Evolutionary conservation across 2,113 vertebrate species (phyloP), one percentile per base, ranked within the genome.

Genomic region (Phaetusa simplex): DNA sequence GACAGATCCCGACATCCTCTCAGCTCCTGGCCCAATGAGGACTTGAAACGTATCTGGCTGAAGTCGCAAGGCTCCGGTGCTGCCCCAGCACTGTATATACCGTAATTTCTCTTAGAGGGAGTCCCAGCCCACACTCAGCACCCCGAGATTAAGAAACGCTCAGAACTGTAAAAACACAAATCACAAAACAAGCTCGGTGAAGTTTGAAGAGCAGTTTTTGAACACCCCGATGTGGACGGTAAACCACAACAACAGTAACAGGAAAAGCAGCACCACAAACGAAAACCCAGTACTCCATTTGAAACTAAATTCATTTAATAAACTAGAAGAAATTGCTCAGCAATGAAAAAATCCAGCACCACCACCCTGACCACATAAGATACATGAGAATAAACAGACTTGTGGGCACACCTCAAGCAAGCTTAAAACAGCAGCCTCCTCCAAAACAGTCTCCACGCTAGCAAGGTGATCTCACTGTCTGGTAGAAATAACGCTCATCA

Each of bases 171-270:
- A 82, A 81, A 95, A 86, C 24, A 82, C 69, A 90, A 92, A 93
- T 95, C 90, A 83, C 87, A 83, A 95, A 96, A 83, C 93, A 82
- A 87, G 80, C 62, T 72, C 24, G 5, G 78, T 50, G 91, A 93
- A 88, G 86, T 94, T 7, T 96, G 86, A 95, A 91, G 91, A 95
- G 83, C 66, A 96, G 84, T 87, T 97, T 95, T 89, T 93, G 89
- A 98, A 96, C 82, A 95, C 71, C 95, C 85, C 15, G 2, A 47
- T 55, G 88, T 96, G 94, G 94, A 97, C 89, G 85, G 95, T 97
- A 98, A 98, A 98, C 97, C 97, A 97, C 97, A 98, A 84, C 95
- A 96, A 94, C 97, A 58, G 81, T 96, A 97, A 94, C 96, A 97
- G 97, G 98, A 98, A 98, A 98, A 97, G 95, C 91, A 96, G 90